Conservation (phyloP, 2,113 vertebrate genomes). For the Columba livia region DNA sequence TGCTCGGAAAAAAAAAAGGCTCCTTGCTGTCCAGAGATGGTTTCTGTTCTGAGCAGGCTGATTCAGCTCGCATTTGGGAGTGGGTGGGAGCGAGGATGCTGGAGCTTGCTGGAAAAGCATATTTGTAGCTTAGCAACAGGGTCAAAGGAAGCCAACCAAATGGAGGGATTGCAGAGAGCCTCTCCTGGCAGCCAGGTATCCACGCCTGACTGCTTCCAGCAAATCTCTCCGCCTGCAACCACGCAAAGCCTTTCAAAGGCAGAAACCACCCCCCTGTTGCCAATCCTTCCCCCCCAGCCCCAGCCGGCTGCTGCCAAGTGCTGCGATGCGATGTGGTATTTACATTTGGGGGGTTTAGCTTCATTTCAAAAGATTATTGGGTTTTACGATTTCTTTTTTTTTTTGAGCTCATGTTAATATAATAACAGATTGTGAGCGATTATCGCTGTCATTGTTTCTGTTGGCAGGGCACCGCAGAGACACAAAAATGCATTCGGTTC, state of each 20-base stretch:
- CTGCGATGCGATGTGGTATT: not conserved
- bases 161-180: constrained; percentile 4
- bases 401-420: not conserved
- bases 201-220: not conserved
- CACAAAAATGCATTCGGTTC: not conserved
- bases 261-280: not conserved
- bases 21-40: not conserved
- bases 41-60: not conserved
- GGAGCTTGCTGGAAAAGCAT: constrained; percentile 53
- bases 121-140: constrained; percentile 74
- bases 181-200: constrained; percentile 37
- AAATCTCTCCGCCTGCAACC: not conserved
- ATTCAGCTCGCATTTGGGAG: not conserved
- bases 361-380: constrained; percentile 44
- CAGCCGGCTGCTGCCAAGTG: not conserved
- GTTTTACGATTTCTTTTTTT: not conserved
- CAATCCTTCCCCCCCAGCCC: not conserved
- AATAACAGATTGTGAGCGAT: not conserved
- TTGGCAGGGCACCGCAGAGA: not conserved
- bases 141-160: constrained; percentile 60
- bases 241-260: not conserved
- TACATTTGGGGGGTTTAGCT: not conserved
- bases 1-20: not conserved
- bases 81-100: constrained; percentile 42
- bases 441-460: constrained; percentile 2